Evolutionary conservation across 2,797 vertebrate genomes (phyloP).

Genomic region (Caiman crocodilus): DNA sequence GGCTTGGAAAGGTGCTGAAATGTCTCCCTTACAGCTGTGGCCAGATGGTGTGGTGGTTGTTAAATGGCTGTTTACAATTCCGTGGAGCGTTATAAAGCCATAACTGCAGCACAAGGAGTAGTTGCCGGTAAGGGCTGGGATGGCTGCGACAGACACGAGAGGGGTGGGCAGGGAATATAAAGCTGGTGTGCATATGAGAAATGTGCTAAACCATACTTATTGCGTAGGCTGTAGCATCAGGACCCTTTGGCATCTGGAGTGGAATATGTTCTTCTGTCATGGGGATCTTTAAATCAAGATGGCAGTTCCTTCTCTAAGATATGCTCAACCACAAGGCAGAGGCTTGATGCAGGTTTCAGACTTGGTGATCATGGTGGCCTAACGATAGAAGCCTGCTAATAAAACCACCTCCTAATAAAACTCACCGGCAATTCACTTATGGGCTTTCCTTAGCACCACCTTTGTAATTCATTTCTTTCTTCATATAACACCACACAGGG

Average conservation of each 20-base stretch:
- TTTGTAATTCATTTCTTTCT: neutral
- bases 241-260: neutral
- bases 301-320: neutral
- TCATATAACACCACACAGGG: neutral
- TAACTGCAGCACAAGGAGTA: neutral
- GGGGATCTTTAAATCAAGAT: neutral
- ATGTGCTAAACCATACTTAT: constrained; percentile 35
- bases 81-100: neutral
- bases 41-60: neutral
- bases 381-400: too few species aligned
- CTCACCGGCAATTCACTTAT: neutral
- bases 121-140: neutral
- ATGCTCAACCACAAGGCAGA: neutral
- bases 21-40: neutral
- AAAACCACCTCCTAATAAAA: neutral
- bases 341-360: accelerated
- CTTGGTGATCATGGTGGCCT: neutral
- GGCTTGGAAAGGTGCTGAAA: neutral
- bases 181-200: neutral
- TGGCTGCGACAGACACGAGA: neutral
- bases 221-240: constrained; percentile 3
- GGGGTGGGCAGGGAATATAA: neutral
- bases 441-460: neutral
- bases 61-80: neutral
- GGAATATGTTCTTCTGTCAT: neutral